A percentile compares a stretch with the other conserved stretches of the same genome.
Evolutionary conservation across 1,140 invertebrate species (phyloP).

Genomic region (Pseudomyrmex flavicornis): DNA sequence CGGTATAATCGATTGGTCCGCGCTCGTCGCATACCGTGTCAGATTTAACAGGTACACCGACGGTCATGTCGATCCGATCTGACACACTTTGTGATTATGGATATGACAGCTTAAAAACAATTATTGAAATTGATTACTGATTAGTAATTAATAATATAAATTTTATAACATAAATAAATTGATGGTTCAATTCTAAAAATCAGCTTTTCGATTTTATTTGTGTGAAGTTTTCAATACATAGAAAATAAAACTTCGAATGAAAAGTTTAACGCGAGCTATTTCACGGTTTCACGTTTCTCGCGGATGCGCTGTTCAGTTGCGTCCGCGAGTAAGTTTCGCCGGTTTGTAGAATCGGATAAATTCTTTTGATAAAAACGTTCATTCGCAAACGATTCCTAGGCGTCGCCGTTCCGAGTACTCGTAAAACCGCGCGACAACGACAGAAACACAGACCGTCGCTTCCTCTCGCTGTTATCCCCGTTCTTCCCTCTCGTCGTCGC

Average conservation of each 20-base stretch:
- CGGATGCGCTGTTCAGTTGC: not conserved
- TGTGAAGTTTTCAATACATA: not conserved
- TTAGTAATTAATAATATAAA: too few species aligned
- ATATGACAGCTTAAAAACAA: too few species aligned
- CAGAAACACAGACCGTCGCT: conserved; percentile 28
- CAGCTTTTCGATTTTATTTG: not conserved
- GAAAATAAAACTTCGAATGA: not conserved
- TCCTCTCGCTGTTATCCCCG: conserved; percentile 29
- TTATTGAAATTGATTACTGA: too few species aligned
- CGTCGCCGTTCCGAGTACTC: conserved; percentile 26
- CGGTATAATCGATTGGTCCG: conserved; percentile 52
- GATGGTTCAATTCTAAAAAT: not conserved
- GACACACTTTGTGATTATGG: too few species aligned
- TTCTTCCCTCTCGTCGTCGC: conserved; percentile 18
- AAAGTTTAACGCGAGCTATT: not conserved
- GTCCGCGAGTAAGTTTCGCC: not conserved
- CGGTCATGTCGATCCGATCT: too few species aligned
- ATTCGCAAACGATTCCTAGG: conserved; percentile 46
- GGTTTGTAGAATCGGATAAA: conserved; percentile 26
- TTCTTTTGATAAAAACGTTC: conserved; percentile 35
- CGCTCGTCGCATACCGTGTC: conserved; percentile 50
- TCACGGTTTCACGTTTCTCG: conserved; percentile 17
- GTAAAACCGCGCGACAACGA: conserved; percentile 52
- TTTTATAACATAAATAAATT: too few species aligned
- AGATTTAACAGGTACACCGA: conserved; percentile 48